Conservation (phyloP, 2,888 invertebrate species). For the Hypercompe scribonia region DNA sequence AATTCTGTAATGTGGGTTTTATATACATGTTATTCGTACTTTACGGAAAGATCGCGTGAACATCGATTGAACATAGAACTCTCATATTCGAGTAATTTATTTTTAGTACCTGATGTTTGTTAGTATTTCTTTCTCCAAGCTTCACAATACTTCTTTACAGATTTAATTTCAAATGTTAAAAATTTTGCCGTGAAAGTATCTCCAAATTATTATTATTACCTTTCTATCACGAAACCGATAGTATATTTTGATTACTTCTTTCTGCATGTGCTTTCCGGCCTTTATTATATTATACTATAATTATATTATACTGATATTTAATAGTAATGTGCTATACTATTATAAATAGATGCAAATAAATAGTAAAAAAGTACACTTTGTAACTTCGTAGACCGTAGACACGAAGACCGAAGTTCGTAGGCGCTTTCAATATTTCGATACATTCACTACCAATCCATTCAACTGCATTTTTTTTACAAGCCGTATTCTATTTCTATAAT, state of each 20-base stretch:
- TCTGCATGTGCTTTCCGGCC: background rate
- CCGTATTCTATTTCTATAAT: constrained; percentile 31
- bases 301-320: too few species aligned
- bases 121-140: background rate
- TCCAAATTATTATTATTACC: background rate
- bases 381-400: constrained; percentile 14
- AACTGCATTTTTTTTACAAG: constrained; percentile 26
- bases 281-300: background rate
- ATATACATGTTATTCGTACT: background rate
- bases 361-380: background rate
- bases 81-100: background rate
- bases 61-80: background rate
- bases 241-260: background rate
- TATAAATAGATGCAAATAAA: background rate
- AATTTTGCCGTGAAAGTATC: background rate
- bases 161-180: background rate
- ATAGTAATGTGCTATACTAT: background rate
- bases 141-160: background rate
- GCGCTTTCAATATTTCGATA: constrained; percentile 20
- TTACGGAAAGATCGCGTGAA: background rate
- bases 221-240: background rate
- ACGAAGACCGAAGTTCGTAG: constrained; percentile 46
- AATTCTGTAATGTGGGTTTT: background rate
- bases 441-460: constrained; percentile 10
- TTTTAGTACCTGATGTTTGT: background rate